Evolutionary conservation across 2,888 invertebrate genomes (phyloP).

Genomic region (Baronia brevicornis): DNA sequence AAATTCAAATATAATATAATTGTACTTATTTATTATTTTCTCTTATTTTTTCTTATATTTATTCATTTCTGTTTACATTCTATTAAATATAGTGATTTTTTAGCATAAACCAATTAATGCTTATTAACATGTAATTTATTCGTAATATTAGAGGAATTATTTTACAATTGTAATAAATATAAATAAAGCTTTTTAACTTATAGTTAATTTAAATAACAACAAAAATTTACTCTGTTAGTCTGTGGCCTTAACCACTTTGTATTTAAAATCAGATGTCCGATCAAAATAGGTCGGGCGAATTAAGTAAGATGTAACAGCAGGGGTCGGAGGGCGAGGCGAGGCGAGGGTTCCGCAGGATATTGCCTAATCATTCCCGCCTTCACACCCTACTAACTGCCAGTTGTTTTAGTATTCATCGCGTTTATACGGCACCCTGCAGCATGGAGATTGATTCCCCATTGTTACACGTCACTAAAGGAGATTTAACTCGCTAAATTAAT

Average conservation of each 20-base stretch:
- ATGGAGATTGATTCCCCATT: slow-evolving; percentile 57
- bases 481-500: slow-evolving; percentile 24
- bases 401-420: slow-evolving; percentile 72
- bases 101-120: no score
- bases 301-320: slow-evolving; percentile 65
- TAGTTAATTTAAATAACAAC: no score
- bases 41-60: no score
- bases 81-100: no score
- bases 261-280: slow-evolving; percentile 59
- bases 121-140: no score
- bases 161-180: no score
- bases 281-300: slow-evolving; percentile 51
- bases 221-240: no score
- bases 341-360: slow-evolving; percentile 63
- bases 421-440: slow-evolving; percentile 39
- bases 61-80: no score
- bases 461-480: slow-evolving; percentile 41
- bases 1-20: no score
- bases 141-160: no score
- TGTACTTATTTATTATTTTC: no score
- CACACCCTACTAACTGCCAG: slow-evolving; percentile 69
- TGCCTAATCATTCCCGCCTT: slow-evolving; percentile 72
- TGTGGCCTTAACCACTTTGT: slow-evolving; percentile 22
- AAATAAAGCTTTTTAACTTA: no score
- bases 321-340: slow-evolving; percentile 48